Percentiles rank a stretch among this genome's conserved stretches.
phyloP scores from a whole-genome alignment of 2,888 invertebrate species.

The Patella ulyssiponensis region DNA sequence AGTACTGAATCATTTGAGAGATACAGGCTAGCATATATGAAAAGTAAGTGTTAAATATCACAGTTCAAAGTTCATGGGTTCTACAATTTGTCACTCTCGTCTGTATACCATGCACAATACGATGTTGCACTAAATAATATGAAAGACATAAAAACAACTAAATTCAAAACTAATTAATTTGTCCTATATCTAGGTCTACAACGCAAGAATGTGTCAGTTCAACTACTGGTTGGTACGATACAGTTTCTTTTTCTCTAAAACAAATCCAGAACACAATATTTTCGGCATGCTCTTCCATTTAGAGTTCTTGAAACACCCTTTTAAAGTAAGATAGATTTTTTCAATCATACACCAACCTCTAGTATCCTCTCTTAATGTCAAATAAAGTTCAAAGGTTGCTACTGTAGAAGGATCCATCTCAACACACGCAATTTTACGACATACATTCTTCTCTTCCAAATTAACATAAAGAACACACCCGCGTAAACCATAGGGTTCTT shows the following conservation, averaged over 20 bases:
- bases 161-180: not conserved
- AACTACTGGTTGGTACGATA: constrained; percentile 76
- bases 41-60: too few relatives aligned
- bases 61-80: too few relatives aligned
- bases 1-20: too few relatives aligned
- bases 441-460: constrained; percentile 76
- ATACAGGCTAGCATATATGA: too few relatives aligned
- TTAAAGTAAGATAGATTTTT: constrained; percentile 79
- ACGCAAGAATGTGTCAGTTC: not conserved
- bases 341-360: constrained; percentile 90
- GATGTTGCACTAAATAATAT: too few relatives aligned
- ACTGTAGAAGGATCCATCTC: constrained; percentile 89
- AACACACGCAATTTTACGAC: constrained; percentile 83
- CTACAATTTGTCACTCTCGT: too few relatives aligned
- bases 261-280: constrained; percentile 90
- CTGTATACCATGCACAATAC: too few relatives aligned
- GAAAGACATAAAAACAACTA: not conserved
- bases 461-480: constrained; percentile 89
- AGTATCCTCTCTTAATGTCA: constrained; percentile 88
- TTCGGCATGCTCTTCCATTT: constrained; percentile 50
- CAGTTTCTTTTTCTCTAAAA: constrained; percentile 91
- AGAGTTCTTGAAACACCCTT: constrained; percentile 52
- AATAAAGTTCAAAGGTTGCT: constrained; percentile 90
- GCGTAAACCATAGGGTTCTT: constrained; percentile 88
- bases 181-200: not conserved